phyloP scores from a whole-genome alignment of 2,113 vertebrate genomes.

The Tupaia chinensis region DNA sequence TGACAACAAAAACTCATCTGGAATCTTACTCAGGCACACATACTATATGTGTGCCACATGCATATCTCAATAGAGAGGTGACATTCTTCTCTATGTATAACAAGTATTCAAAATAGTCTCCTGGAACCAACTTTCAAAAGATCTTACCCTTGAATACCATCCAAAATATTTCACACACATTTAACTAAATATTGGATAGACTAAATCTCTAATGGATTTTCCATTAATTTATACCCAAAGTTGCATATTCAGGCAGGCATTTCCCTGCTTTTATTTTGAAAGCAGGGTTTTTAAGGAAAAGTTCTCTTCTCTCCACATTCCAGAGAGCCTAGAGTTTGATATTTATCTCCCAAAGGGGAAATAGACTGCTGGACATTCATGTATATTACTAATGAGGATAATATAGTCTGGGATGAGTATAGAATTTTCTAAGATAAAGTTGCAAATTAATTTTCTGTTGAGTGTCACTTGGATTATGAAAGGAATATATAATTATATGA shows the following conservation, averaged over 20 bases:
- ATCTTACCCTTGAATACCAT: neutral
- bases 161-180: neutral
- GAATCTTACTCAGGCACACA: neutral
- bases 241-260: neutral
- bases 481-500: neutral
- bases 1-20: neutral
- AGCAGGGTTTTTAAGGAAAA: neutral
- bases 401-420: neutral
- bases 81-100: neutral
- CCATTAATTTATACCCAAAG: neutral
- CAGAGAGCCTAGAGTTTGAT: neutral
- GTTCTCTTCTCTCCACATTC: neutral
- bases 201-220: neutral
- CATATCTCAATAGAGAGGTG: neutral
- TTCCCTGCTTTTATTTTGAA: neutral
- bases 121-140: neutral
- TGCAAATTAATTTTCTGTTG: slow-evolving; percentile 27
- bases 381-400: slow-evolving; percentile 25
- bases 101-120: neutral
- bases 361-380: neutral
- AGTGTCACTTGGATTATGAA: slow-evolving; percentile 18
- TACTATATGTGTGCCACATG: neutral
- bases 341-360: neutral
- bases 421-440: slow-evolving; percentile 22
- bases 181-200: slow-evolving; percentile 22